A percentile compares a stretch with the other conserved stretches of the same genome.
These are phyloP conservation scores for Parelbella ahira DNA, from an alignment of 2,888 invertebrate species.

Conservation along the genomic window DNA sequence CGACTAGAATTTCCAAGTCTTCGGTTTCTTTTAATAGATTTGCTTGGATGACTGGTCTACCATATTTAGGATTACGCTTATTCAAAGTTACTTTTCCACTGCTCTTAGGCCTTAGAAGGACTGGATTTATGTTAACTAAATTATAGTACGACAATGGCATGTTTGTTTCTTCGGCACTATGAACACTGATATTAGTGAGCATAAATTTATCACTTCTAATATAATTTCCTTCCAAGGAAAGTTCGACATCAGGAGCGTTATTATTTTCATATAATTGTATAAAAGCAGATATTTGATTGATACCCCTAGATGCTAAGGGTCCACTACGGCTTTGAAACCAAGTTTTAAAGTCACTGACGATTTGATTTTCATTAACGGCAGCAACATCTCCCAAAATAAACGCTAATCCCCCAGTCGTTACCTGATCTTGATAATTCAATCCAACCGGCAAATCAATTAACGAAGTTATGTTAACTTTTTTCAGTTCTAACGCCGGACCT, in stretches of 20 bases:
- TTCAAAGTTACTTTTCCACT: conserved; percentile 65
- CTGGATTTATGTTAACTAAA: conserved; percentile 64
- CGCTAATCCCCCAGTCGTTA: conserved; percentile 66
- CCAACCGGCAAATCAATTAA: conserved; percentile 65
- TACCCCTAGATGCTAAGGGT: conserved; percentile 65
- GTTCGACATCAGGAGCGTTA: conserved; percentile 67
- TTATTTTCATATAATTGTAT: conserved; percentile 67
- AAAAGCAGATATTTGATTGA: conserved; percentile 70
- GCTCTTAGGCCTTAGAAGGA: conserved; percentile 67
- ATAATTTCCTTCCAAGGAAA: conserved; percentile 66
- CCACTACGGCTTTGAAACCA: conserved; percentile 69
- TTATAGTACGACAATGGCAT: conserved; percentile 69
- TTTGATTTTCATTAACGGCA: conserved; percentile 51
- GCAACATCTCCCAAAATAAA: conserved; percentile 59
- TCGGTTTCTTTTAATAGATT: conserved; percentile 70
- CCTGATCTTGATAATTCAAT: conserved; percentile 69
- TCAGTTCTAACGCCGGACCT: conserved; percentile 58
- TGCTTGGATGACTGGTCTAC: conserved; percentile 68
- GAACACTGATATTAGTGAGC: conserved; percentile 66
- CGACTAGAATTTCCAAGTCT: conserved; percentile 66
- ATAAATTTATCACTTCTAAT: conserved; percentile 72
- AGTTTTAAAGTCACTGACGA: conserved; percentile 66
- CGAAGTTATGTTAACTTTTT: conserved; percentile 57
- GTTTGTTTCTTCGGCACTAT: conserved; percentile 60
- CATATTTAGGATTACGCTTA: conserved; percentile 69